These are phyloP conservation scores for Plebejus argus DNA, from an alignment of 2,888 invertebrate genomes.

Conservation along the genomic window DNA sequence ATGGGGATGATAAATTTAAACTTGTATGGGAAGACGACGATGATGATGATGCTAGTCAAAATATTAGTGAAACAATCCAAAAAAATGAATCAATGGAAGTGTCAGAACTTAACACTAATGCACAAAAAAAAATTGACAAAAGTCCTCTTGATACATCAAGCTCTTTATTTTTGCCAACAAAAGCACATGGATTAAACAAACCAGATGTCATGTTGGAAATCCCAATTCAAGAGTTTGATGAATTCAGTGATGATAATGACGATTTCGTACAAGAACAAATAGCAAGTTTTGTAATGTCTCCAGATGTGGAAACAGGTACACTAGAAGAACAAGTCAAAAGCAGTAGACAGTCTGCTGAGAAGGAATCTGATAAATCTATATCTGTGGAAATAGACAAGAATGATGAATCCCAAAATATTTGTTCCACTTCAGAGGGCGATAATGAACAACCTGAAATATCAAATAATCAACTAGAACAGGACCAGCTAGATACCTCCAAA, in stretches of 20 bases:
- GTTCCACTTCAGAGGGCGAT: slow-evolving; percentile 21
- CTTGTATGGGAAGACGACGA: slow-evolving; percentile 61
- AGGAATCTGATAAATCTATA: slow-evolving; percentile 23
- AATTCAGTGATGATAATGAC: slow-evolving; percentile 48
- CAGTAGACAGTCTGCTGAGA: background rate
- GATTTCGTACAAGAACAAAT: slow-evolving; percentile 43
- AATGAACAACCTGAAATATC: slow-evolving; percentile 29
- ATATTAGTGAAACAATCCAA: background rate
- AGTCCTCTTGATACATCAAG: slow-evolving; percentile 31
- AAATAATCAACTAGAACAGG: background rate
- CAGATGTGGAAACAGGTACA: slow-evolving; percentile 41
- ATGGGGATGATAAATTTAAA: slow-evolving; percentile 52
- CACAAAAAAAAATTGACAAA: background rate
- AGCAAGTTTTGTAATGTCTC: slow-evolving; percentile 41
- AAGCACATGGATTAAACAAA: slow-evolving; percentile 55
- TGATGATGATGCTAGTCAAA: slow-evolving; percentile 23
- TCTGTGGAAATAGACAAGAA: slow-evolving; percentile 36
- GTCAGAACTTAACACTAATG: too few relatives aligned
- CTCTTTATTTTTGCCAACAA: slow-evolving; percentile 30
- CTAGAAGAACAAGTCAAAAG: slow-evolving; percentile 32
- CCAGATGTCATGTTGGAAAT: slow-evolving; percentile 70
- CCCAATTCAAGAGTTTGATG: slow-evolving; percentile 60
- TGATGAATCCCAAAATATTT: slow-evolving; percentile 25
- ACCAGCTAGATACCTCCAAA: background rate
- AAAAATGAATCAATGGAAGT: background rate